Conservation (phyloP, 2,797 vertebrate species). For the Cynodonichthys magdalenae region DNA sequence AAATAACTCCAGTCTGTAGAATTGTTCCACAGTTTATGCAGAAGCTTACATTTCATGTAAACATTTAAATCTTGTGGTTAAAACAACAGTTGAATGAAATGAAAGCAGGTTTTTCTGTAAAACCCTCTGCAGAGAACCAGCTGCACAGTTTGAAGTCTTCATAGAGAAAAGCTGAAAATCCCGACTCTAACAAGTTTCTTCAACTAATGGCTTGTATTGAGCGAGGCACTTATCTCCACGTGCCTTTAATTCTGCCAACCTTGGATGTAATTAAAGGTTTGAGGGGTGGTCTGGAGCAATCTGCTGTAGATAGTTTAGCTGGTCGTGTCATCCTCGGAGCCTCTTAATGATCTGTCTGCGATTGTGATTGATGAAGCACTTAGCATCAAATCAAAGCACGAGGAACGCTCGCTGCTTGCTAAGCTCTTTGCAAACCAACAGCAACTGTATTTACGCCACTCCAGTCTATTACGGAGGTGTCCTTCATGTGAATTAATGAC, state of each 20-base stretch:
- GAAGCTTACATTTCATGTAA: no score
- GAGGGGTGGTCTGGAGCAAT: constrained; percentile 66
- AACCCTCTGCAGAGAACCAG: no score
- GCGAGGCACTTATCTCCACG: constrained; percentile 66
- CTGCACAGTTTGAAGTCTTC: no score
- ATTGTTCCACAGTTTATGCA: no score
- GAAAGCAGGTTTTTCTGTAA: no score
- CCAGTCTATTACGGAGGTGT: constrained; percentile 68
- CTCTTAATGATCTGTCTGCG: constrained; percentile 73
- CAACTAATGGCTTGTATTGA: constrained; percentile 62
- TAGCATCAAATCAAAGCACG: constrained; percentile 68
- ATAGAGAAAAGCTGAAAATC: constrained; percentile 27
- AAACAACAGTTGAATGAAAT: no score
- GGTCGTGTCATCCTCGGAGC: constrained; percentile 73
- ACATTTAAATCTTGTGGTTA: no score
- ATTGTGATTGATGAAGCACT: constrained; percentile 81
- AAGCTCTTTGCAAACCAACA: constrained; percentile 71
- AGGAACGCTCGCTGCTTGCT: constrained; percentile 61
- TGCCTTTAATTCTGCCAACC: constrained; percentile 69
- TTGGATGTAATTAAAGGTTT: constrained; percentile 71
- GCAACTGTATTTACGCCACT: constrained; percentile 54
- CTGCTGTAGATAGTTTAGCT: constrained; percentile 69
- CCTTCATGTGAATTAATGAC: constrained; percentile 72
- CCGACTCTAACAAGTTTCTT: constrained; percentile 62
- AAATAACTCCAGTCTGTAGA: no score